Base-by-base conservation (phyloP, 2,797 vertebrate genomes). In the Morus bassanus region DNA sequence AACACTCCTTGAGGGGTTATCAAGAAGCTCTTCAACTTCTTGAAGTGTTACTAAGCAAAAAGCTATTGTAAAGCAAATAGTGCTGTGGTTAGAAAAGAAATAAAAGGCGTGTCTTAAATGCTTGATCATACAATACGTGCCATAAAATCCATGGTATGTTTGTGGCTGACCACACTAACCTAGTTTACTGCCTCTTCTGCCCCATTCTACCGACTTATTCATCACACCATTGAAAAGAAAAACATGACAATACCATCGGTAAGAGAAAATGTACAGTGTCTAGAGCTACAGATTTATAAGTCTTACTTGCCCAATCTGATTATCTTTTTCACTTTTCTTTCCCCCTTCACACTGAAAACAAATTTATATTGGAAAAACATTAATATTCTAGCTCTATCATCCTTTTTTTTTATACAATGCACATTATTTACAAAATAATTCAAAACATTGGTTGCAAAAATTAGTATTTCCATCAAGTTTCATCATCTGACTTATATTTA, bases 101-200 rank as follows among this genome's bases (percentile, higher is more conserved):
- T 95, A 97, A 97, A 96, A 97, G 76, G 94, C 87, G 19, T 46
- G 73, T 91, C 83, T 95, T 68, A 89, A 93, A 95, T 79, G 95
- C 97, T 95, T 76, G 91, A 93, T 88, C 89, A 85, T 96, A 91
- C 89, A 96, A 95, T 79, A 61, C 88, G 53, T 94, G 97, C 97
- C 97, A 97, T 97, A 98, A 94, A 97, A 96, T 96, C 94, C 84
- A 88, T 76, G 94, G 87, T 94, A 97, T 96, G 96, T 93, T 92
- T 97, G 97, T 97, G 95, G 93, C 95, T 98, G 95, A 97, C 94
- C 90, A 50, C 87, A 65, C 74, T 96, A 96, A 98, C 97, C 96
- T 91, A 96, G 95, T 93, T 97, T 94, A 95, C 86, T 97, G 94
- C 95, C 90, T 96, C 92, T 96, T 82, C 96, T 92, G 93, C 91